phyloP scores from a whole-genome alignment of 2,888 invertebrate genomes.

The Palloptera scutellata region DNA sequence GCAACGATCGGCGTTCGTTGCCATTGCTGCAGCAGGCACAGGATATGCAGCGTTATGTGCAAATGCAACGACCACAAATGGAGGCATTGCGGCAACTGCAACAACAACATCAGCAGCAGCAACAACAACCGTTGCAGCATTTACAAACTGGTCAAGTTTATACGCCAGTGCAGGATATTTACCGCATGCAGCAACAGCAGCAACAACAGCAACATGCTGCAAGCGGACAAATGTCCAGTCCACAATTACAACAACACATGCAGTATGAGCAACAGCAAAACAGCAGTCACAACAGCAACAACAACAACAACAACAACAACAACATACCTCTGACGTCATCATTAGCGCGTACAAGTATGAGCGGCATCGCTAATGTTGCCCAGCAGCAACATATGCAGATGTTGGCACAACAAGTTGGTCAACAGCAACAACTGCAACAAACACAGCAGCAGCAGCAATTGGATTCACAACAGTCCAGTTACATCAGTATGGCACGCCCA shows the following conservation, averaged over 20 bases:
- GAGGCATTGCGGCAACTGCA: slow-evolving; percentile 50
- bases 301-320: slow-evolving; percentile 44
- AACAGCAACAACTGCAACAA: slow-evolving; percentile 53
- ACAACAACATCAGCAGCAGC: slow-evolving; percentile 45
- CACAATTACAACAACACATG: slow-evolving; percentile 30
- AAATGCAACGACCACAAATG: slow-evolving; percentile 54
- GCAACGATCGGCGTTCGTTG: slow-evolving; percentile 43
- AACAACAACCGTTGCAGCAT: slow-evolving; percentile 50
- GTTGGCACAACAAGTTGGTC: slow-evolving; percentile 48
- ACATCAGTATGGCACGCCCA: slow-evolving; percentile 45
- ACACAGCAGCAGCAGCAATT: slow-evolving; percentile 49
- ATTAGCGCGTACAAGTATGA: slow-evolving; percentile 57
- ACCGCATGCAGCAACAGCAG: slow-evolving; percentile 57
- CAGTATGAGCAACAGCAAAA: slow-evolving; percentile 43
- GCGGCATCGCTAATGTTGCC: slow-evolving; percentile 58
- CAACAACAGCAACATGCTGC: slow-evolving; percentile 49
- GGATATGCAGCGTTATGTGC: slow-evolving; percentile 61
- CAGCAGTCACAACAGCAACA: slow-evolving; percentile 49
- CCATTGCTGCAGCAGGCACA: slow-evolving; percentile 43
- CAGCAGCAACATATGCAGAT: slow-evolving; percentile 58
- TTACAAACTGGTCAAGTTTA: slow-evolving; percentile 53
- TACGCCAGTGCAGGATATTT: slow-evolving; percentile 56
- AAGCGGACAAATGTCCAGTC: slow-evolving; percentile 60
- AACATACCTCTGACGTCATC: slow-evolving; percentile 40
- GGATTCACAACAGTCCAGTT: slow-evolving; percentile 30